A percentile compares a stretch with the other conserved stretches of the same genome.
phyloP scores from a whole-genome alignment of 2,113 vertebrate genomes.

The Delphinus delphis region DNA sequence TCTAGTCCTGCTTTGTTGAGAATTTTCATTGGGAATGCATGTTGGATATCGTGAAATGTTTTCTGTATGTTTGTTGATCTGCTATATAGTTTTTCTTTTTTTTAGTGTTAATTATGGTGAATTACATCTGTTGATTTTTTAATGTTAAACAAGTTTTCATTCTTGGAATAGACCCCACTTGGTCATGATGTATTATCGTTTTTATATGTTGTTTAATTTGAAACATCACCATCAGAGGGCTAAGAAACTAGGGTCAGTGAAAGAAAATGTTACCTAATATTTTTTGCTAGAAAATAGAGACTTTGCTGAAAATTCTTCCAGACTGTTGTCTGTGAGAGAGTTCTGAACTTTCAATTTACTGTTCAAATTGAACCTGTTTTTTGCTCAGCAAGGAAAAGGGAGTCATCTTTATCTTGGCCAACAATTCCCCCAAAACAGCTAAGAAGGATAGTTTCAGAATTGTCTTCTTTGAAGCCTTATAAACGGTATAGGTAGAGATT shows the following conservation, averaged over 20 bases:
- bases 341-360: conserved; percentile 2
- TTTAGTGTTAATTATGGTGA: not conserved
- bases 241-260: not conserved
- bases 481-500: not conserved
- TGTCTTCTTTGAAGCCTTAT: not conserved
- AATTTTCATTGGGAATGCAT: not conserved
- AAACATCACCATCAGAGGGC: not conserved
- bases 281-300: not conserved
- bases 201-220: conserved; percentile 10
- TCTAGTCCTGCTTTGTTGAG: not conserved
- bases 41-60: not conserved
- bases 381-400: not conserved
- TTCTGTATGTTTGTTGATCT: not conserved
- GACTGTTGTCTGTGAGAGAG: not conserved
- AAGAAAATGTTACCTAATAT: not conserved
- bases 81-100: not conserved
- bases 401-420: not conserved
- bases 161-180: not conserved
- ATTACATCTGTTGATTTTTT: not conserved
- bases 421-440: not conserved
- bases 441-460: not conserved
- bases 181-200: not conserved
- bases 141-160: not conserved
- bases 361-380: not conserved
- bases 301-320: not conserved